These are phyloP conservation scores for Chrysocyon brachyurus DNA, from an alignment of 2,797 vertebrate genomes.

Conservation along the genomic window DNA sequence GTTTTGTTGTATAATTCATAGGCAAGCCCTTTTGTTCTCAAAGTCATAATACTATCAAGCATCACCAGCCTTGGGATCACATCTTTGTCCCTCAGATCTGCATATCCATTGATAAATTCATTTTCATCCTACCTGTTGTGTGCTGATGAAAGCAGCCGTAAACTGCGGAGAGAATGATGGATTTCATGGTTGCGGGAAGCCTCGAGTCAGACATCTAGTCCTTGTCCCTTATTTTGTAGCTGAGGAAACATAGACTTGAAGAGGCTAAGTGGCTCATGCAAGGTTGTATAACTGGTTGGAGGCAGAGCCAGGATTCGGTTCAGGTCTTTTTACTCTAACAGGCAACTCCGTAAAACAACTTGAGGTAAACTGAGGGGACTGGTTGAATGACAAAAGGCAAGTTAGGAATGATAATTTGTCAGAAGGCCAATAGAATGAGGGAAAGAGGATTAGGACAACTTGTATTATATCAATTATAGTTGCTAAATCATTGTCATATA, in stretches of 20 bases:
- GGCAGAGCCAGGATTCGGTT: background rate
- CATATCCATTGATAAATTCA: background rate
- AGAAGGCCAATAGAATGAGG: slow-evolving; percentile 18
- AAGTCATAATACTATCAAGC: background rate
- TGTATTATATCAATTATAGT: background rate
- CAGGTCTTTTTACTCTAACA: background rate
- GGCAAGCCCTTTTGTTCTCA: background rate
- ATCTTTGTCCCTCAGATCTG: background rate
- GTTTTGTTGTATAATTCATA: background rate
- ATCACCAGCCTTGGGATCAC: background rate
- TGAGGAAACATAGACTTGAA: background rate
- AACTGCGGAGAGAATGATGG: background rate
- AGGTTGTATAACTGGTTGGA: background rate
- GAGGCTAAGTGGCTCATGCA: background rate
- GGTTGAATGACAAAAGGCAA: background rate
- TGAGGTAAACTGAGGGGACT: background rate
- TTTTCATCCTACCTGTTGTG: background rate
- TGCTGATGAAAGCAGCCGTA: background rate
- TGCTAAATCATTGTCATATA: background rate
- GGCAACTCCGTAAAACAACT: background rate
- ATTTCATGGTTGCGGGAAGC: background rate
- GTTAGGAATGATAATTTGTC: background rate
- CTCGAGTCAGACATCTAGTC: background rate
- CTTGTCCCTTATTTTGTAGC: background rate
- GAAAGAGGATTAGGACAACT: background rate